Conservation (phyloP, 2,797 vertebrate genomes). For the Dipus sagitta region DNA sequence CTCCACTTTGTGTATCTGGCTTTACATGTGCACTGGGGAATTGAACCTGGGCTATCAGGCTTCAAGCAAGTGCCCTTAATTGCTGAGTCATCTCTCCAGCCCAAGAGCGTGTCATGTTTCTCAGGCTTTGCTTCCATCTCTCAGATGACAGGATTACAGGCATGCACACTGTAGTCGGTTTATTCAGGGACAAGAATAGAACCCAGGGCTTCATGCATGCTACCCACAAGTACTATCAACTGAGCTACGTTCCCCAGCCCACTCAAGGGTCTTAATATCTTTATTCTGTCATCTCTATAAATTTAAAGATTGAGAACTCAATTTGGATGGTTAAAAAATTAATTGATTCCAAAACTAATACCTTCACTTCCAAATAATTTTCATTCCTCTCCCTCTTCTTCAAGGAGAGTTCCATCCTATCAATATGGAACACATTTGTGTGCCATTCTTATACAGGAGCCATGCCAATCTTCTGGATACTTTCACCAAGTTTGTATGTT, state of each 20-base stretch:
- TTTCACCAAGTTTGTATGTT: neutral
- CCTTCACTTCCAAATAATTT: neutral
- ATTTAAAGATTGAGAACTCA: slow-evolving; percentile 34
- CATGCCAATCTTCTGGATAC: too few species aligned
- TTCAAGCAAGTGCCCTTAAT: neutral
- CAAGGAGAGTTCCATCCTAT: neutral
- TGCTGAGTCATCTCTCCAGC: neutral
- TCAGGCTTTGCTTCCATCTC: too few species aligned
- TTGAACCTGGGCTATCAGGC: neutral
- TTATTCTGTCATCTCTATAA: slow-evolving; percentile 14
- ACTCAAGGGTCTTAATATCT: neutral
- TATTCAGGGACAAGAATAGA: too few species aligned
- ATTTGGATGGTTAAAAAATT: slow-evolving; percentile 8
- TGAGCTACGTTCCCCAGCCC: too few species aligned
- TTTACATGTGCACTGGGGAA: neutral
- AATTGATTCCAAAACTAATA: neutral
- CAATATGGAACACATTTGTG: neutral
- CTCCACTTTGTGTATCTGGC: too few species aligned
- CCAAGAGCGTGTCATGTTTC: neutral
- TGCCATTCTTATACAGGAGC: neutral
- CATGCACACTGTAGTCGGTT: too few species aligned
- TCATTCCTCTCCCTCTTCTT: neutral
- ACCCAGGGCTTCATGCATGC: too few species aligned
- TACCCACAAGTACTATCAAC: too few species aligned
- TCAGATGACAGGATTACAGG: too few species aligned